Base-by-base conservation (phyloP, 2,888 invertebrate species). In the Sinotaia quadrata region DNA sequence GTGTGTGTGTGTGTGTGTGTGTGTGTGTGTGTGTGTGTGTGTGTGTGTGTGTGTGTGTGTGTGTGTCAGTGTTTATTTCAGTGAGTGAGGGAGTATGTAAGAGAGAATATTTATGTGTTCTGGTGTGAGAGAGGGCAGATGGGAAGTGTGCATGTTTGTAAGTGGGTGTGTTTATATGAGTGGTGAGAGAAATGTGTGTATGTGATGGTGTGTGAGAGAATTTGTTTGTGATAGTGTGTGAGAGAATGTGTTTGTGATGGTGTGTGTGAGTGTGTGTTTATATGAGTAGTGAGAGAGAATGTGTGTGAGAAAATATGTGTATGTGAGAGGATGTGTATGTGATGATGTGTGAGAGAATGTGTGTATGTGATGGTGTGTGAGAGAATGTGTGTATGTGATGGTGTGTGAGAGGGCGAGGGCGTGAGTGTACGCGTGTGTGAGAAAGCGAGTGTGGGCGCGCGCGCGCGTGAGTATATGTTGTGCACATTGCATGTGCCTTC, bases 271-370 rank as follows among this genome's bases (percentile, higher is more conserved):
- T 51, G 51, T 51, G 12, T 51, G 12, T 21, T 51, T 21, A 4
- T 18, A 12, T 12, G 4, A 21, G n/a, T 47, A 12, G 5, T 4
- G 21, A 12, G 4, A 24, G n/a, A n/a, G n/a, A n/a, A 24, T 52
- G 52, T 52, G 52, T 52, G 52, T 52, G 52, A 29, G 52, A 29
- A 31, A 29, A 31, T 52, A 31, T 52, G 52, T 52, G 52, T 52
- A 31, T 52, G 29, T 52, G 52, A 29, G 52, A 29, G 52, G 10
- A 31, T 52, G 52, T 52, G 52, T 47, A 31, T 52, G 52, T 24
- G 52, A 33, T 4, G 31, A 27, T 31, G 31, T n/a, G 31, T 54
- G 54, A 8, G 54, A 33, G 54, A n/a, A 21, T 54, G 54, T 54
- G 33, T 54, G 31, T 54, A n/a, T 21, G 24, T 54, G 54, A 15